Conservation (phyloP, 1,140 invertebrate species). For the Choristoneura fumiferana region DNA sequence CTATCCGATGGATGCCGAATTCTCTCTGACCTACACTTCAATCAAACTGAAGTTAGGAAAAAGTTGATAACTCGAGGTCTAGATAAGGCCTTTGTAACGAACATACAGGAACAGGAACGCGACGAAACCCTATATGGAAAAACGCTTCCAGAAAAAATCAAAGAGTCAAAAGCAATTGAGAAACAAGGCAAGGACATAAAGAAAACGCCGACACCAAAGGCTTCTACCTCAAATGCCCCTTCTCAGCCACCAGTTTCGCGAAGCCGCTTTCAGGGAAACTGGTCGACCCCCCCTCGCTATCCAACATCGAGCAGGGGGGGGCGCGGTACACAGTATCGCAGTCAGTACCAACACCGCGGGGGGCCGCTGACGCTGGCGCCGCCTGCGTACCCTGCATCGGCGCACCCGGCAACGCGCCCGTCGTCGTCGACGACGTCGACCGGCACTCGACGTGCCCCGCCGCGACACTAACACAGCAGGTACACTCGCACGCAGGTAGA, state of each 20-base stretch:
- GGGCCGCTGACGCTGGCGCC: no score
- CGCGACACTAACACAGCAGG: not conserved
- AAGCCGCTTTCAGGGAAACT: constrained; percentile 9
- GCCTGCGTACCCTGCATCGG: no score
- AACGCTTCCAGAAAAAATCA: constrained; percentile 4
- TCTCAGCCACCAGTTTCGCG: not conserved
- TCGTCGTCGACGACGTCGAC: not conserved
- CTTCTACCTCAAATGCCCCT: not conserved
- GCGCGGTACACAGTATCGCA: not conserved
- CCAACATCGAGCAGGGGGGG: not conserved
- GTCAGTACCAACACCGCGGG: no score
- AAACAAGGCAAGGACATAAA: constrained; percentile 12
- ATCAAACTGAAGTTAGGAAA: no score
- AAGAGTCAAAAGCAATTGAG: constrained; percentile 1
- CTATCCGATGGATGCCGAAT: no score
- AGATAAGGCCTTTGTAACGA: constrained; percentile 1
- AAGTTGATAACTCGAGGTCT: not conserved
- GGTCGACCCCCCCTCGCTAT: not conserved
- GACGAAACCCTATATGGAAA: constrained; percentile 3
- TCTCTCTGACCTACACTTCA: no score
- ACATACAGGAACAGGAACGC: constrained; percentile 1
- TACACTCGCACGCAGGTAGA: constrained; percentile 29
- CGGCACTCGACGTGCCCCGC: not conserved
- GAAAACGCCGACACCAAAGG: not conserved
- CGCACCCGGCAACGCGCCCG: not conserved